These are phyloP conservation scores for Contarinia nasturtii DNA, from an alignment of 1,140 invertebrate genomes.

Conservation along the genomic window DNA sequence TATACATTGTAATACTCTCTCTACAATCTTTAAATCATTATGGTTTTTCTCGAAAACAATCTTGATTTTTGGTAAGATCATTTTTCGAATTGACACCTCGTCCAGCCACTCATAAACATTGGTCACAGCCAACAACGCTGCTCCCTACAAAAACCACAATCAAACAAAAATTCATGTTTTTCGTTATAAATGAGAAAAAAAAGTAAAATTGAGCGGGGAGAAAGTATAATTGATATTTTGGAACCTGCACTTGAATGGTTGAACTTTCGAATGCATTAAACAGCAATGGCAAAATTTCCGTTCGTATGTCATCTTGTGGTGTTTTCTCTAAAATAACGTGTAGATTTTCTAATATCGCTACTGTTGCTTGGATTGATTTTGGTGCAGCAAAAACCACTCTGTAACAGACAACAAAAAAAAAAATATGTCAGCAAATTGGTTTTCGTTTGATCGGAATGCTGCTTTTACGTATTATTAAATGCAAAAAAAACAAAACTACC, in stretches of 20 bases:
- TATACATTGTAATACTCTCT: constrained; percentile 54
- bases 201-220: background rate
- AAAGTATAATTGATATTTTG: too few relatives aligned
- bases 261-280: constrained; percentile 78
- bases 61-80: constrained; percentile 76
- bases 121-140: constrained; percentile 73
- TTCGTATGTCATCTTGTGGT: constrained; percentile 52
- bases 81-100: constrained; percentile 58
- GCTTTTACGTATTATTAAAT: too few relatives aligned
- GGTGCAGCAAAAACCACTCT: constrained; percentile 49
- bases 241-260: constrained; percentile 83
- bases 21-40: constrained; percentile 52
- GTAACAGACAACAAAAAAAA: background rate
- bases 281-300: constrained; percentile 72
- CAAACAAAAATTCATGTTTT: too few relatives aligned
- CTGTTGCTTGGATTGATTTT: constrained; percentile 77
- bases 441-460: background rate
- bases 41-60: constrained; percentile 72
- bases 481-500: constrained; percentile 29
- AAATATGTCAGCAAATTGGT: too few relatives aligned
- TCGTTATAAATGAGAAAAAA: too few relatives aligned
- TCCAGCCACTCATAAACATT: constrained; percentile 73
- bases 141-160: constrained; percentile 39
- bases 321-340: constrained; percentile 82
- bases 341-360: constrained; percentile 78